Conservation (phyloP, 2,797 vertebrate species). For the Chelonia mydas region DNA sequence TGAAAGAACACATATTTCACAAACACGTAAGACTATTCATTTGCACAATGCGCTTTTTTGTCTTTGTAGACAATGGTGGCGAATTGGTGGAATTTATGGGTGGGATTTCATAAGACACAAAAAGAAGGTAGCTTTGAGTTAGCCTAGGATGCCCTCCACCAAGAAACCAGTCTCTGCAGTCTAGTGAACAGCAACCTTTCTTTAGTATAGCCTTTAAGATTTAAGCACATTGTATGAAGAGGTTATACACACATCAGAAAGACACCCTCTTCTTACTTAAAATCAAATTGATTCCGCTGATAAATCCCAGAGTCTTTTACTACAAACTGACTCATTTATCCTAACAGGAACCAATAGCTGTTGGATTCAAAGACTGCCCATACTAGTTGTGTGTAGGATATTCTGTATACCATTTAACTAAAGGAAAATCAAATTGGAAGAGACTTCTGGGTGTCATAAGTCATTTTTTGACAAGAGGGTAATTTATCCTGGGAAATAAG, state of each 20-base stretch:
- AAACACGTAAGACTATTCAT: background rate
- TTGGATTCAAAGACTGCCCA: slow-evolving; percentile 63
- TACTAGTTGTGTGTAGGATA: slow-evolving; percentile 60
- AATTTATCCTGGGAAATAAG: slow-evolving; percentile 78
- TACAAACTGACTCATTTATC: slow-evolving; percentile 21
- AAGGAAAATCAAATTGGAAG: slow-evolving; percentile 72
- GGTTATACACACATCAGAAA: background rate
- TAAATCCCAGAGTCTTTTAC: slow-evolving; percentile 13
- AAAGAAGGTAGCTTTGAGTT: background rate
- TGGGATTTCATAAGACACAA: background rate
- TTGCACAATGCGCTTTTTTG: background rate
- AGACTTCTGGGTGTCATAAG: slow-evolving; percentile 70
- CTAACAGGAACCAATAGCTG: slow-evolving; percentile 53
- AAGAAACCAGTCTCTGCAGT: background rate
- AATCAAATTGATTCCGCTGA: slow-evolving; percentile 3
- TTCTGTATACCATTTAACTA: slow-evolving; percentile 70
- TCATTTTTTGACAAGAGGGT: slow-evolving; percentile 75
- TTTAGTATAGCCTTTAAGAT: background rate
- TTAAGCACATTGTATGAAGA: background rate
- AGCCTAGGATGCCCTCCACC: background rate
- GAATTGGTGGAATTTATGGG: background rate
- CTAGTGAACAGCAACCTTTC: background rate
- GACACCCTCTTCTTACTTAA: slow-evolving; percentile 11
- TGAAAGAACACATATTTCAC: background rate
- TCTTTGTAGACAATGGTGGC: background rate